These are phyloP conservation scores for Nineta flava DNA, from an alignment of 2,888 invertebrate species.

Conservation along the genomic window DNA sequence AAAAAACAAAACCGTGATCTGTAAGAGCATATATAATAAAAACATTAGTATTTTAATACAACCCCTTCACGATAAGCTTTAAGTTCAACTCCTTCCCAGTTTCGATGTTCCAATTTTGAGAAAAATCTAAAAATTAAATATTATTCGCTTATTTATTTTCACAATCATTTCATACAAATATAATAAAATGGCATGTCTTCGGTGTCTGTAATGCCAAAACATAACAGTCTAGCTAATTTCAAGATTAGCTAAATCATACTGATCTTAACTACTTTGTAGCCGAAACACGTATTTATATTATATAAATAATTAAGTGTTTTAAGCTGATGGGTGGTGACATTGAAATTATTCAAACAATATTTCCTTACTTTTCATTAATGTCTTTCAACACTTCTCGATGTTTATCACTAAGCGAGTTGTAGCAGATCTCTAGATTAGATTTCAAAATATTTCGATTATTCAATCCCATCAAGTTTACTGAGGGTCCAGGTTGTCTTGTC, in stretches of 20 bases:
- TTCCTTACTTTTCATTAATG: slow-evolving; percentile 41
- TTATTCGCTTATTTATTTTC: not conserved
- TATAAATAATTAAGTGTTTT: not conserved
- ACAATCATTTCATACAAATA: not conserved
- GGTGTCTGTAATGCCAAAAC: no score
- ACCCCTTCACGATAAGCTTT: slow-evolving; percentile 26
- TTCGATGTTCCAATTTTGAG: slow-evolving; percentile 26
- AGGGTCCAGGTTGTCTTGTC: slow-evolving; percentile 36
- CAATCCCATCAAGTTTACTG: slow-evolving; percentile 65
- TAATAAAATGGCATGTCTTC: no score
- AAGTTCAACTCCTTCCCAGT: slow-evolving; percentile 55
- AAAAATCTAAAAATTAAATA: slow-evolving; percentile 15
- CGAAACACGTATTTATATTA: no score
- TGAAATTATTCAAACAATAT: not conserved
- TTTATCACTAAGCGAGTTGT: slow-evolving; percentile 43
- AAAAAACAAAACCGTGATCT: no score
- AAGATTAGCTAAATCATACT: not conserved
- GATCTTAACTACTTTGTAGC: no score
- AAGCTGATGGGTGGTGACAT: not conserved
- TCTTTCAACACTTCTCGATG: slow-evolving; percentile 46
- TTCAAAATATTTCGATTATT: slow-evolving; percentile 43
- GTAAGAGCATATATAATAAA: no score
- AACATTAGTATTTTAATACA: not conserved
- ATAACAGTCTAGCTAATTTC: no score
- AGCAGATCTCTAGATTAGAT: slow-evolving; percentile 45